Base-by-base conservation (phyloP, 2,888 invertebrate species). In the Napeogenes inachia region DNA sequence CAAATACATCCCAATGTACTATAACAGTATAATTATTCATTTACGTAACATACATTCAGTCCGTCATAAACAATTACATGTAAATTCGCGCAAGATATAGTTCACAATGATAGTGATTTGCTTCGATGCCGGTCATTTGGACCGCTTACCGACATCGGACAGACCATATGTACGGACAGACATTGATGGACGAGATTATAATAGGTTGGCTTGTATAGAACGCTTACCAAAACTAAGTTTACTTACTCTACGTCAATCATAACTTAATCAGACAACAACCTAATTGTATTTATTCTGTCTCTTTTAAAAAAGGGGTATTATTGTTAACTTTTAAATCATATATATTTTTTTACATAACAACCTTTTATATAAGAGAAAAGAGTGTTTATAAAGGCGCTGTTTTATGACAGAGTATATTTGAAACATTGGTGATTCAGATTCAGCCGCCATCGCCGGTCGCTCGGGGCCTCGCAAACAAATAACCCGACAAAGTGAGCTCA, bases 391-490 rank as follows among this genome's bases (percentile, higher is more conserved):
- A 42, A 30, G 45, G 73, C 71, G 75, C 75, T 12, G 42, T 12
- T 42, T 42, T 42, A 42, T 6, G 42, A 10, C 12, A 42, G 42
- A 42, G 10, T 42, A 42, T 42, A 42, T 42, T 42, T 42, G 42
- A 42, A 42, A 10, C 10, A 42, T 10, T 10, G 42, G 77, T 79
- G 71, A 80, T 83, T 83, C 76, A 63, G 75, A 82, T 82, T 81
- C 80, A 70, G 73, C 59, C 69, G 63, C 76, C 78, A 75, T 76
- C 78, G 74, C 68, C 77, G 81, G 73, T 69, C 78, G 82, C 81
- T 76, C 75, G 74, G 77, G 82, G 82, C 80, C 75, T 69, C 76
- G 73, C 82, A 84, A 84, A 86, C 85, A 85, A 85, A 85, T 83
- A 82, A 75, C 81, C 73, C 73, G 70, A 75, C 79, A 76, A 76